Conservation (phyloP, 2,113 vertebrate species). For the Pollimyrus isidori region DNA sequence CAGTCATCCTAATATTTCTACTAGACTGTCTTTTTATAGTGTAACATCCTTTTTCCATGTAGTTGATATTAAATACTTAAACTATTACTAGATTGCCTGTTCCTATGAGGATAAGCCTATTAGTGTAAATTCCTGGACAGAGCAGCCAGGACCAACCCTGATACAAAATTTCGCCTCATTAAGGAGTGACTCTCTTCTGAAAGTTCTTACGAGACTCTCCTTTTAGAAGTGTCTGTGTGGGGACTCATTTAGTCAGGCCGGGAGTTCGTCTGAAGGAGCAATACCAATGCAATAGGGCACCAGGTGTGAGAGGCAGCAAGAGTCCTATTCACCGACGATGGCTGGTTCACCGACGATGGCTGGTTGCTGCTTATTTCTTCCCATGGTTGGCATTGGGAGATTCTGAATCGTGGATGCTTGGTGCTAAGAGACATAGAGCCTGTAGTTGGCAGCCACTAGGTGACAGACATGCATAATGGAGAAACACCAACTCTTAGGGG, state of each 20-base stretch:
- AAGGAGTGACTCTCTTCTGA: neutral
- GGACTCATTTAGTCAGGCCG: neutral
- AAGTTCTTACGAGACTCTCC: neutral
- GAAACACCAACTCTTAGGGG: neutral
- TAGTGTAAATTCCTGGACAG: conserved; percentile 7
- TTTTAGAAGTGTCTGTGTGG: neutral
- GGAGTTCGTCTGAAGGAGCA: neutral
- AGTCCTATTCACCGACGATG: neutral
- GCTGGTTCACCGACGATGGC: neutral
- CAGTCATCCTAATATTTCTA: neutral
- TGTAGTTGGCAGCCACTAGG: neutral
- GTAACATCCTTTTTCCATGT: neutral
- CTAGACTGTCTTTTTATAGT: neutral
- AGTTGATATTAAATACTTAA: conserved; percentile 4
- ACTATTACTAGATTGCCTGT: neutral
- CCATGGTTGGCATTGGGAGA: neutral
- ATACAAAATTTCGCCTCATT: conserved; percentile 6
- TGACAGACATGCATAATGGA: neutral
- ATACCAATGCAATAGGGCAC: neutral
- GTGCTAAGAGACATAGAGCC: neutral
- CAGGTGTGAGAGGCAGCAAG: neutral
- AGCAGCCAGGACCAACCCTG: neutral
- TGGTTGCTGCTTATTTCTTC: neutral
- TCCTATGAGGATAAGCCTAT: neutral
- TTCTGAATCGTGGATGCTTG: neutral